Base-by-base conservation (phyloP, 1,140 invertebrate genomes). In the Drosophila repletoides region DNA sequence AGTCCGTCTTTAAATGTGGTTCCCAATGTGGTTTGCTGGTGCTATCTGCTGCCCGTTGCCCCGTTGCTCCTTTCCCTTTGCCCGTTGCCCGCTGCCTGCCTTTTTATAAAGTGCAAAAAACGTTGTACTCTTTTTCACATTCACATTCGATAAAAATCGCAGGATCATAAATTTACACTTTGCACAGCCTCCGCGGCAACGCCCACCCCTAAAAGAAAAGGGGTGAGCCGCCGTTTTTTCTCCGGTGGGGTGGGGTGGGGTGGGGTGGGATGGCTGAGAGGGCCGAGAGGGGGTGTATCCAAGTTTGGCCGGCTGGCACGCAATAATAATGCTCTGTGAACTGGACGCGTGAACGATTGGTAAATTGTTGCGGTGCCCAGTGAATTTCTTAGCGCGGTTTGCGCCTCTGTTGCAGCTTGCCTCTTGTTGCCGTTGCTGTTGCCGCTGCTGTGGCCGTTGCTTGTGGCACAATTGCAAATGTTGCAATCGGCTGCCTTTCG, bases 141-240 rank as follows among this genome's bases (percentile, higher is more conserved):
- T 83, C 77, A 73, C 73, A 81, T 84, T 84, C 76, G 88, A 89
- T 89, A 89, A 89, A 88, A 89, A 89, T 89, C 88, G 76, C 87
- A 89, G 83, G 77, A 89, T 88, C 88, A 89, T 89, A 89, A 89
- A 89, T 89, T 89, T 89, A 89, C 88, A 89, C 88, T 89, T 89
- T 88, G 88, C 88, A 81, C 88, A 86, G 88, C 88, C 88, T 89
- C 83, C 76, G 72, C 67, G 83, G 88, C 48, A 76, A 76, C 88
- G 76, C 88, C 88, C 88, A 84, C 76, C 58, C 63, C 66, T 52
- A 12, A 41, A 38, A 36, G 2, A 70, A 65, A 59, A 52, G 34
- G 48, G 68, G 63, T 63, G 63, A 72, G 63, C 38, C 33, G 33
- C 26, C 1, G 48, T 28, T 28, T 19, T 31, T 38, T 49, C 31